Conservation (phyloP, 2,113 vertebrate species). For the Hoplias malabaricus region DNA sequence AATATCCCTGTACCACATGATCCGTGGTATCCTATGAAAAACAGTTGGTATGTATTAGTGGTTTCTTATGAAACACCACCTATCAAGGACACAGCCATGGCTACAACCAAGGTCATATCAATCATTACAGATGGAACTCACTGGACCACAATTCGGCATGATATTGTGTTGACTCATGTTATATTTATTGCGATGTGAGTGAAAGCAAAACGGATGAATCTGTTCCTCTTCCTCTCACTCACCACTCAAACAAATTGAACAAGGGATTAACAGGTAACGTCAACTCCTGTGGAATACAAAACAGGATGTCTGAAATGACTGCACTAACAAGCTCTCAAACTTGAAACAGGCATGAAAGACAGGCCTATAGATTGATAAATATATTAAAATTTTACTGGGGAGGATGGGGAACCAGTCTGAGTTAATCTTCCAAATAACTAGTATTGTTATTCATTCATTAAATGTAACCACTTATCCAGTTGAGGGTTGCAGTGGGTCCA, state of each 20-base stretch:
- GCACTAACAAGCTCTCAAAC: too few species aligned
- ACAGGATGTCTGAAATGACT: too few species aligned
- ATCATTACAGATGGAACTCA: not conserved
- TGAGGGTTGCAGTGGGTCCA: too few species aligned
- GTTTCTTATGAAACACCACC: not conserved
- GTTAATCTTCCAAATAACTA: too few species aligned
- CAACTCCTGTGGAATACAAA: not conserved
- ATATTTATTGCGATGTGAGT: not conserved
- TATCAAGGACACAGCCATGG: not conserved
- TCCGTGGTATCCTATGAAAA: not conserved
- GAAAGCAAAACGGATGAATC: not conserved
- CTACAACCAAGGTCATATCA: not conserved
- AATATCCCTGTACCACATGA: not conserved
- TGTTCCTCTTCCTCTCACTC: not conserved
- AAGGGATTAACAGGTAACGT: not conserved
- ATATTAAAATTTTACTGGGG: too few species aligned
- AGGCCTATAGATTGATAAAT: too few species aligned
- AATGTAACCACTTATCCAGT: too few species aligned
- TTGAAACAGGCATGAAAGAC: too few species aligned
- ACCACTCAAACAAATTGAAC: not conserved
- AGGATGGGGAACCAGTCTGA: too few species aligned
- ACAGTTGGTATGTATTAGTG: not conserved
- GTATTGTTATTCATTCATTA: too few species aligned
- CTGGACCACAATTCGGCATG: not conserved
- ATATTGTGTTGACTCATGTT: not conserved